These are phyloP conservation scores for Helostoma temminkii DNA, from an alignment of 2,797 vertebrate species.

Conservation along the genomic window DNA sequence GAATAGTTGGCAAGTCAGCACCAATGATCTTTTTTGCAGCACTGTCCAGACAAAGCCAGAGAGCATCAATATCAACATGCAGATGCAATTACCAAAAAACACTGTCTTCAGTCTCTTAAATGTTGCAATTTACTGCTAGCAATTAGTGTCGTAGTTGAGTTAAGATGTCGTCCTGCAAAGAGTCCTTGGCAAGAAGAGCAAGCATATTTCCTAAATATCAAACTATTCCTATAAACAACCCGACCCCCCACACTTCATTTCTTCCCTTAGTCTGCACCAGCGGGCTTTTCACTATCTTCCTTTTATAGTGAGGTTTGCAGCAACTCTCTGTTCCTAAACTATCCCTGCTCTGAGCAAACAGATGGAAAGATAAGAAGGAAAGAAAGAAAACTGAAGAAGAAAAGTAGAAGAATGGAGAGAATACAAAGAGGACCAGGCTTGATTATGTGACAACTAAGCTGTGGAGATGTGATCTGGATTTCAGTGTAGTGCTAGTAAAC, in stretches of 20 bases:
- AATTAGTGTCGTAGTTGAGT: no score
- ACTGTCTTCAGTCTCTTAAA: no score
- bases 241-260: background rate
- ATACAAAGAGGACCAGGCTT: background rate
- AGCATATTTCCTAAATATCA: slow-evolving; percentile 16
- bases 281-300: slow-evolving; percentile 52
- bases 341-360: slow-evolving; percentile 28
- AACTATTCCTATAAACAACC: slow-evolving; percentile 36
- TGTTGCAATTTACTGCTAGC: no score
- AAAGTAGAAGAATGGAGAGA: background rate
- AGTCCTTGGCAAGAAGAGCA: slow-evolving; percentile 4
- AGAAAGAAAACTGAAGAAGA: slow-evolving; percentile 5
- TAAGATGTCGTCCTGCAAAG: no score
- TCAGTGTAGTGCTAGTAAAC: background rate
- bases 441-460: background rate
- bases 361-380: slow-evolving; percentile 10
- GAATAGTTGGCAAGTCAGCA: no score
- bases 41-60: no score
- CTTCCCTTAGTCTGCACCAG: slow-evolving; percentile 22
- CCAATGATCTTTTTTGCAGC: no score
- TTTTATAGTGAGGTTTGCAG: slow-evolving; percentile 74
- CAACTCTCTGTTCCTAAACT: slow-evolving; percentile 22
- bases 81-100: no score
- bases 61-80: background rate
- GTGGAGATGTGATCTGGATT: background rate